Evolutionary conservation across 1,140 invertebrate genomes (phyloP).

Genomic region (Drosophila melanogaster): Release_6_plus_ISO1_MT NT_033777.3:27720501-27721000

Average conservation of each 20-base stretch:
- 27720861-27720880: too few relatives aligned
- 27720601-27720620: slow-evolving; percentile 6
- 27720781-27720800: neutral
- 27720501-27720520: slow-evolving; percentile 28
- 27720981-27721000: slow-evolving; percentile 60
- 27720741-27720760: slow-evolving; percentile 1
- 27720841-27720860: too few relatives aligned
- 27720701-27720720: slow-evolving; percentile 45
- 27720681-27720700: slow-evolving; percentile 43
- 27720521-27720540: slow-evolving; percentile 71
- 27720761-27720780: neutral
- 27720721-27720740: neutral
- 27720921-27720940: neutral
- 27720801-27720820: neutral
- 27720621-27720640: slow-evolving; percentile 66
- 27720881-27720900: too few relatives aligned
- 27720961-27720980: slow-evolving; percentile 25
- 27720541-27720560: slow-evolving; percentile 73
- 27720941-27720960: neutral
- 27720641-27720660: slow-evolving; percentile 68
- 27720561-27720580: slow-evolving; percentile 74
- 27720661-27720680: slow-evolving; percentile 57
- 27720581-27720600: slow-evolving; percentile 29
- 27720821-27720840: too few relatives aligned
- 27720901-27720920: neutral